Percentiles rank a stretch among this genome's conserved stretches.
Conservation (phyloP, 2,797 vertebrate species). For the Leuciscus waleckii region DNA sequence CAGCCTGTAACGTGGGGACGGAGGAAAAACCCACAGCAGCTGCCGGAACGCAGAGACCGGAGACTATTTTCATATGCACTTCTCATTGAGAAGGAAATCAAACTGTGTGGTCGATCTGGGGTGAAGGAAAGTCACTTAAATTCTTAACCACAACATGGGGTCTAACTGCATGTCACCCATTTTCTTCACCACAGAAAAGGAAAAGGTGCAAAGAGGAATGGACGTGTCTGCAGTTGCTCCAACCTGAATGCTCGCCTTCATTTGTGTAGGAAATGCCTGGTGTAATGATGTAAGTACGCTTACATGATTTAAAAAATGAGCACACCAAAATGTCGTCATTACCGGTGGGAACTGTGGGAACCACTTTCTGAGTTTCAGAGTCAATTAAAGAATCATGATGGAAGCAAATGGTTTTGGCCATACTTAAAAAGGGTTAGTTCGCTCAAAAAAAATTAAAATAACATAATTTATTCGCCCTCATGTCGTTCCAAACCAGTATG, state of each 20-base stretch:
- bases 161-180: conserved; percentile 39
- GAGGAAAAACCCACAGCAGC: conserved; percentile 23
- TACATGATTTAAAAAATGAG: conserved; percentile 28
- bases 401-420: not conserved
- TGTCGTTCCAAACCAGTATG: not conserved
- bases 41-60: conserved; percentile 20
- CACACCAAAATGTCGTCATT: conserved; percentile 8
- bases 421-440: not conserved
- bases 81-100: conserved; percentile 49
- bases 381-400: conserved; percentile 11
- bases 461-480: not conserved
- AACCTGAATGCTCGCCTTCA: conserved; percentile 18
- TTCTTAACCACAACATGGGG: conserved; percentile 52
- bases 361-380: conserved; percentile 13
- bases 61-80: conserved; percentile 52
- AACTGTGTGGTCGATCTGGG: conserved; percentile 55
- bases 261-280: conserved; percentile 41
- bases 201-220: not conserved
- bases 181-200: not conserved
- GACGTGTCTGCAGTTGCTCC: conserved; percentile 19
- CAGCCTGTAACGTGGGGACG: conserved; percentile 45
- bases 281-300: conserved; percentile 51
- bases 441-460: not conserved
- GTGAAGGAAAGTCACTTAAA: conserved; percentile 49
- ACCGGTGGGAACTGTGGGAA: not conserved